Base-by-base conservation (phyloP, 2,888 invertebrate species). In the Andrena fulva region DNA sequence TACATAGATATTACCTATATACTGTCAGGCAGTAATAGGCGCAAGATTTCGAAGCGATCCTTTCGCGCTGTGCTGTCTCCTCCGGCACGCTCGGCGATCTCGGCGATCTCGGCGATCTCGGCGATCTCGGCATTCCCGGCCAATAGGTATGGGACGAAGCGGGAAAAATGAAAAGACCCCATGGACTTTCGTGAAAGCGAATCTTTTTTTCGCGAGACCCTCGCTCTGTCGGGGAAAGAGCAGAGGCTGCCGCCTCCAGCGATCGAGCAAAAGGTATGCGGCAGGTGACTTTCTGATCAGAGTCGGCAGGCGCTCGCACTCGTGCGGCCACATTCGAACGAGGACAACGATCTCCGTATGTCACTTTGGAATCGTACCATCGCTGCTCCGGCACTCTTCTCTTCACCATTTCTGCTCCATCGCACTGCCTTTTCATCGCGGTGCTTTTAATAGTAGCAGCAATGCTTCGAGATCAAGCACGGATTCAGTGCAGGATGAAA, bases 101-200 rank as follows among this genome's bases (percentile, higher is more conserved):
- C 20, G 20, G 20, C 20, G 20, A 20, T 20, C 20, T 20, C 20
- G 20, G 20, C 20, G 20, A 20, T 20, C 20, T 20, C 20, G 20
- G 20, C 20, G 20, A 20, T 20, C 20, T 20, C 20, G 27, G 33
- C 10, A 35, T 69, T 69, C 48, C 33, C 31, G n/a, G 24, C 20
- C 20, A 42, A 62, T 54, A 20, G 20, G 20, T 20, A 27, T 12
- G 29, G 50, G 56, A 67, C 20, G n/a, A 20, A 4, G 29, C 83
- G 73, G 68, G 69, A 76, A 86, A 42, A 84, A 86, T 63, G 81
- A 73, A 81, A 71, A 84, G 77, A 68, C 73, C 29, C 60, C 74
- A 62, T 52, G 71, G 75, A 84, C 88, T 89, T 89, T 90, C 85
- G 90, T 85, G 90, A 90, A 90, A 89, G 87, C 90, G 86, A 87